A percentile compares a stretch with the other conserved stretches of the same genome.
phyloP scores from a whole-genome alignment of 2,797 vertebrate species.

The Sebastolobus altivelis region DNA sequence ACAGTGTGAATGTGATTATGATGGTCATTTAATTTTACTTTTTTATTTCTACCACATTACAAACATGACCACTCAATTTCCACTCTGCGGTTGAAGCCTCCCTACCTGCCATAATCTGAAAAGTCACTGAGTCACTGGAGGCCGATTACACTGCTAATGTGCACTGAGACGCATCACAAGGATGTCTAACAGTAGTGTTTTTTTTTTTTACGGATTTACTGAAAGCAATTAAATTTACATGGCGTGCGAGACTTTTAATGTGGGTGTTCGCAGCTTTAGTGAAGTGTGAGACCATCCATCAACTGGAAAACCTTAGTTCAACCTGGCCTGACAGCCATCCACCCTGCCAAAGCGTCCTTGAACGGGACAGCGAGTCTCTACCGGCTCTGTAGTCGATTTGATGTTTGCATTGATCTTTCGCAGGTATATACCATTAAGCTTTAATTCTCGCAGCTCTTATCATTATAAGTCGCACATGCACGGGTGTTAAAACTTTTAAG shows the following conservation, averaged over 20 bases:
- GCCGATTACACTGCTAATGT: constrained; percentile 34
- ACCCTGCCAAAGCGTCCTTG: neutral
- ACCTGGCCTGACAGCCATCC: constrained; percentile 9
- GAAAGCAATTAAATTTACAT: constrained; percentile 33
- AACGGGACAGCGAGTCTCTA: constrained; percentile 1
- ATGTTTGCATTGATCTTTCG: constrained; percentile 8
- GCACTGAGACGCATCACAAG: constrained; percentile 31
- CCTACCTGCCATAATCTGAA: constrained; percentile 36
- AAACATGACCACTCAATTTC: constrained; percentile 14
- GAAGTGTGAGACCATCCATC: constrained; percentile 28
- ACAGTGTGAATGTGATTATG: constrained; percentile 39
- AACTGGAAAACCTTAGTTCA: constrained; percentile 26
- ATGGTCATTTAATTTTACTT: constrained; percentile 24
- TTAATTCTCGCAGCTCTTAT: neutral
- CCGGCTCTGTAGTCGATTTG: constrained; percentile 1
- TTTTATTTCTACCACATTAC: constrained; percentile 20
- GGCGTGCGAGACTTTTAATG: constrained; percentile 27
- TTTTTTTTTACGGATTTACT: constrained; percentile 31
- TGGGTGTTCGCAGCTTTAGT: constrained; percentile 18
- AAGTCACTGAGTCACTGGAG: constrained; percentile 39
- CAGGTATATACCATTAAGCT: constrained; percentile 1
- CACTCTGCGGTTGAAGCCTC: constrained; percentile 14
- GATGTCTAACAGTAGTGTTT: constrained; percentile 16
- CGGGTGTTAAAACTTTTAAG: neutral
- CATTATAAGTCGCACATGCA: neutral